Evolutionary conservation across 2,888 invertebrate genomes (phyloP).

Genomic region (Vanessa cardui): DNA sequence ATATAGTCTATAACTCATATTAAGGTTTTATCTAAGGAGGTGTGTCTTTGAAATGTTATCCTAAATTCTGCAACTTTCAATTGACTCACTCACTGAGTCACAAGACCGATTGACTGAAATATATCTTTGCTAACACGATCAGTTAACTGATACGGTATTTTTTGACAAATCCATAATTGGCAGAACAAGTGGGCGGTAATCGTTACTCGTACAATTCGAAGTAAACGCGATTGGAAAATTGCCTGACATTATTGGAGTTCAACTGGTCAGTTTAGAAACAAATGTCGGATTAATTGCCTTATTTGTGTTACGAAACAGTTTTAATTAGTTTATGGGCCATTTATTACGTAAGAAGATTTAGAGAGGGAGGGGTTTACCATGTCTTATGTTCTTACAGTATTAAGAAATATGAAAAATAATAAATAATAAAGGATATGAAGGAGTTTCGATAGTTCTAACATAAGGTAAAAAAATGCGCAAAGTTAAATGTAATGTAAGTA

Average conservation of each 20-base stretch:
- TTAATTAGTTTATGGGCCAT: no score
- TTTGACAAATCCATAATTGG: constrained; percentile 13
- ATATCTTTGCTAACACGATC: background rate
- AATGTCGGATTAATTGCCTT: background rate
- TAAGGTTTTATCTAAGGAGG: background rate
- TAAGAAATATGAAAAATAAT: no score
- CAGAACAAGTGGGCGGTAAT: constrained; percentile 24
- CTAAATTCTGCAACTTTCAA: constrained; percentile 7
- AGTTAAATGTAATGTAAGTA: no score
- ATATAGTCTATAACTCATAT: background rate
- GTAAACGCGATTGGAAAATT: constrained; percentile 33
- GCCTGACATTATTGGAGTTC: constrained; percentile 22
- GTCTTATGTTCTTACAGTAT: no score
- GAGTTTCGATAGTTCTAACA: no score
- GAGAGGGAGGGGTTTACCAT: no score
- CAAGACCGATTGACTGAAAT: background rate
- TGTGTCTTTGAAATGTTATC: background rate
- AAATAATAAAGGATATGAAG: no score
- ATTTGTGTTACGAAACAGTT: no score
- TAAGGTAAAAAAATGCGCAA: no score
- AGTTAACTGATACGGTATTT: constrained; percentile 9
- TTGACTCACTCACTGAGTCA: constrained; percentile 4
- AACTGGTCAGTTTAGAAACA: constrained; percentile 16
- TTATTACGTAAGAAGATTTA: no score
- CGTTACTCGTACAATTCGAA: constrained; percentile 12